These are phyloP conservation scores for Chroicocephalus ridibundus DNA, from an alignment of 2,113 vertebrate genomes.

Conservation along the genomic window DNA sequence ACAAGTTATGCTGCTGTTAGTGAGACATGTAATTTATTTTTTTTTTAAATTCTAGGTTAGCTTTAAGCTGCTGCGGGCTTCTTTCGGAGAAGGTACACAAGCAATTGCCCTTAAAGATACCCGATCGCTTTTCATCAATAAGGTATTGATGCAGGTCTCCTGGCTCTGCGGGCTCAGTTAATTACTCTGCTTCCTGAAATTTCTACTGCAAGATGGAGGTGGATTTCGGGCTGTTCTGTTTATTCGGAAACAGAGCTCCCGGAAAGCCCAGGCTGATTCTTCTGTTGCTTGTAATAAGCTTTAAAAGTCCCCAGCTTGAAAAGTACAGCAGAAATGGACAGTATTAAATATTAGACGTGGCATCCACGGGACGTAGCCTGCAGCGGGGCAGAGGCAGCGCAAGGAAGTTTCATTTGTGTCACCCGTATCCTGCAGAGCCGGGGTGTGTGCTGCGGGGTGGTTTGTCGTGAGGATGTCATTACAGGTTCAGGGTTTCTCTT, in stretches of 20 bases:
- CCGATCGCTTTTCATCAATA: not conserved
- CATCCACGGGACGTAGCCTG: not conserved
- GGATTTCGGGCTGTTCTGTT: not conserved
- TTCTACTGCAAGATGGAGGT: not conserved
- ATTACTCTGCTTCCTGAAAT: not conserved
- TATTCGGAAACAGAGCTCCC: not conserved
- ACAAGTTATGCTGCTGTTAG: not conserved
- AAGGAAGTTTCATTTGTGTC: not conserved
- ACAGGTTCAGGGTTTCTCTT: not conserved
- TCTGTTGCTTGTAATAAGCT: not conserved
- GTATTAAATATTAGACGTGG: not conserved
- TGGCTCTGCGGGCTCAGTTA: not conserved
- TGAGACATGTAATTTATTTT: not conserved
- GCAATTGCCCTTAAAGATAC: not conserved
- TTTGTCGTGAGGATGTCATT: not conserved
- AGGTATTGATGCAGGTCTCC: not conserved
- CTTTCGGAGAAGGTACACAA: not conserved
- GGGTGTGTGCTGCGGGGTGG: not conserved
- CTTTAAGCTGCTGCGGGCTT: not conserved
- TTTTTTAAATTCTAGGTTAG: constrained; percentile 4
- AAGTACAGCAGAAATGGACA: not conserved
- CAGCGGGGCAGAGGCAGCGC: not conserved
- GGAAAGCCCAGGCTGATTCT: not conserved
- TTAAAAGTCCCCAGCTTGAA: not conserved
- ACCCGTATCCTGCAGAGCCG: not conserved